These are phyloP conservation scores for Chionodraco myersi DNA, from an alignment of 2,113 vertebrate species.

Conservation along the genomic window DNA sequence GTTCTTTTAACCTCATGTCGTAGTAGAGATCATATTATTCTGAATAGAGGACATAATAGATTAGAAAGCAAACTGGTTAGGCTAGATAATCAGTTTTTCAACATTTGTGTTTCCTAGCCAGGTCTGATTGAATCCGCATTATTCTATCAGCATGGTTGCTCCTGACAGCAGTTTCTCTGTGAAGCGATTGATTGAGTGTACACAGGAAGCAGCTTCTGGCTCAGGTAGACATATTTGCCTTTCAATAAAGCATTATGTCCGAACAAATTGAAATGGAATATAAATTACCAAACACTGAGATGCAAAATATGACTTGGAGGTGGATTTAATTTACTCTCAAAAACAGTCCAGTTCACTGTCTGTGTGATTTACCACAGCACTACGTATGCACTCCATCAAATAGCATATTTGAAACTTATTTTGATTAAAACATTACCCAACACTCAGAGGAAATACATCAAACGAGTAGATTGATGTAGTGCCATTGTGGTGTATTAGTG, in stretches of 20 bases:
- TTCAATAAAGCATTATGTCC: conserved; percentile 66
- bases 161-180: conserved; percentile 32
- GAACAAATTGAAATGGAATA: conserved; percentile 63
- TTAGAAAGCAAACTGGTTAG: background rate
- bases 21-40: conserved; percentile 7
- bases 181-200: conserved; percentile 48
- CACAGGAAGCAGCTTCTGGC: conserved; percentile 50
- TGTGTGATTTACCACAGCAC: conserved; percentile 57
- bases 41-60: conserved; percentile 5
- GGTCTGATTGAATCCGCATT: conserved; percentile 50
- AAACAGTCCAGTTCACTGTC: conserved; percentile 36
- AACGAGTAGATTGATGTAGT: conserved; percentile 42
- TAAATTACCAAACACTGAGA: conserved; percentile 57
- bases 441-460: conserved; percentile 51
- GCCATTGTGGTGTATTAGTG: conserved; percentile 30
- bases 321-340: conserved; percentile 55
- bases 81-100: conserved; percentile 14
- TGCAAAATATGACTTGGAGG: conserved; percentile 41
- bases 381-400: conserved; percentile 45
- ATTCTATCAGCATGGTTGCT: conserved; percentile 52
- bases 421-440: conserved; percentile 54
- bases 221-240: conserved; percentile 51
- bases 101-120: conserved; percentile 24
- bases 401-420: conserved; percentile 4
- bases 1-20: conserved; percentile 22